Base-by-base conservation (phyloP, 2,113 vertebrate species). In the Siniperca chuatsi region DNA sequence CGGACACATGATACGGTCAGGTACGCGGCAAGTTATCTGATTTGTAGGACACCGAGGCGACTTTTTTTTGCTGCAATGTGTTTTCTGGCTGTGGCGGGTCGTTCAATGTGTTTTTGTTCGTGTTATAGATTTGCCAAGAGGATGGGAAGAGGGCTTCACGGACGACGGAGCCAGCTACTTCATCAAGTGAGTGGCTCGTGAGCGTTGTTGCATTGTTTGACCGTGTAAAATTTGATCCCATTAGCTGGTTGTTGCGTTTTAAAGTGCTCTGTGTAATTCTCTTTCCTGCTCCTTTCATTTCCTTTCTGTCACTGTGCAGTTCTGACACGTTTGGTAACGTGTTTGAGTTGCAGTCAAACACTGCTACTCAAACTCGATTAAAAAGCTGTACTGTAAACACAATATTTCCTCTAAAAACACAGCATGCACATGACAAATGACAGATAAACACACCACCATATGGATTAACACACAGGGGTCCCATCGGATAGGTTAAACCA, bases 141-240 rank as follows among this genome's bases (percentile, higher is more conserved):
- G 98, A 91, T 99, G 98, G 97, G 98, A 99, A 95, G 98, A 99
- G 88, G 98, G 98, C 1, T 99, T 99, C 96, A 98, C 97, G 44
- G 96, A 98, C 89, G 98, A 99, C 89, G 98, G 98, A 88, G 98
- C 97, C 93, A 99, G 98, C 93, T 99, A 97, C 96, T 99, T 99
- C 95, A 99, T 99, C 92, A 97, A 99, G 98, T 99, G 94, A 98
- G 98, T 97, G 87, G 4, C 70, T 83, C 40, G 21, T 72, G 58
- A 64, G 66, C 67, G 13, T 81, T 80, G 79, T 85, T 83, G 73
- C 81, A 23, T 48, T 60, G 61, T 83, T 74, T 77, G 52, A 57
- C 82, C 52, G 79, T 40, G 78, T 18, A 60, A 37, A 37, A 44
- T 77, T n/a, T 40, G 54, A 75, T 62, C 61, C 69, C 46, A 20